Percentiles rank a stretch among this genome's conserved stretches.
phyloP scores from a whole-genome alignment of 1,140 invertebrate species.

The Drosophila nikananu region DNA sequence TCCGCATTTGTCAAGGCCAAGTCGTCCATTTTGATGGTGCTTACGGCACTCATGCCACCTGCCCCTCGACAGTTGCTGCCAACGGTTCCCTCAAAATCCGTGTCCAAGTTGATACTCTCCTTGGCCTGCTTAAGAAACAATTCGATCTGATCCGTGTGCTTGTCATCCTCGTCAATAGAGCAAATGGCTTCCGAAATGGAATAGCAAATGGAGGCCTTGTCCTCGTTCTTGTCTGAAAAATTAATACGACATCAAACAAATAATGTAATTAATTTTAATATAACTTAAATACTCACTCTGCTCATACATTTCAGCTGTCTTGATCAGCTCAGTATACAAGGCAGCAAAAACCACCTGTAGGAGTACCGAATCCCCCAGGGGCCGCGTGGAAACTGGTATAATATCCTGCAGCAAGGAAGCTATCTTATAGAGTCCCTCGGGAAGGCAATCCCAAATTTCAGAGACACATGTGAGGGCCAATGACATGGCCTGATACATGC shows the following conservation, averaged over 20 bases:
- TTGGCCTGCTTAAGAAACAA: conserved; percentile 87
- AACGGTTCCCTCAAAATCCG: conserved; percentile 53
- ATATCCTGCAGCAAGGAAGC: conserved; percentile 88
- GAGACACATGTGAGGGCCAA: conserved; percentile 89
- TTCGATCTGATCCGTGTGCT: conserved; percentile 90
- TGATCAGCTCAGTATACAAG: conserved; percentile 87
- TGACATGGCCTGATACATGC: conserved; percentile 91
- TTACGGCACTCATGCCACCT: conserved; percentile 75
- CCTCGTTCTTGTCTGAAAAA: conserved; percentile 50
- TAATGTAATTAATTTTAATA: neutral
- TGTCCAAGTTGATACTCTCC: conserved; percentile 82
- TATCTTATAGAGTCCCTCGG: conserved; percentile 87
- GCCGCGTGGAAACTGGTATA: conserved; percentile 89
- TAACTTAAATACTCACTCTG: conserved; percentile 58
- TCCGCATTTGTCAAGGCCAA: conserved; percentile 74
- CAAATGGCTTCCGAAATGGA: conserved; percentile 91
- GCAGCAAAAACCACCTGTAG: conserved; percentile 89
- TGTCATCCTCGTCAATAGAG: conserved; percentile 91
- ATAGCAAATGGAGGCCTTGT: conserved; percentile 84
- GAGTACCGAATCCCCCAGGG: conserved; percentile 89
- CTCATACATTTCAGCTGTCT: conserved; percentile 85
- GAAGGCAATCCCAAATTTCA: conserved; percentile 88
- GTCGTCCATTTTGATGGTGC: conserved; percentile 83
- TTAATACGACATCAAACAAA: neutral
- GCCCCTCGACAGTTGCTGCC: conserved; percentile 39